Evolutionary conservation across 2,888 invertebrate genomes (phyloP), one percentile per base, ranked within the genome.

Genomic region (Spicauda simplicius): DNA sequence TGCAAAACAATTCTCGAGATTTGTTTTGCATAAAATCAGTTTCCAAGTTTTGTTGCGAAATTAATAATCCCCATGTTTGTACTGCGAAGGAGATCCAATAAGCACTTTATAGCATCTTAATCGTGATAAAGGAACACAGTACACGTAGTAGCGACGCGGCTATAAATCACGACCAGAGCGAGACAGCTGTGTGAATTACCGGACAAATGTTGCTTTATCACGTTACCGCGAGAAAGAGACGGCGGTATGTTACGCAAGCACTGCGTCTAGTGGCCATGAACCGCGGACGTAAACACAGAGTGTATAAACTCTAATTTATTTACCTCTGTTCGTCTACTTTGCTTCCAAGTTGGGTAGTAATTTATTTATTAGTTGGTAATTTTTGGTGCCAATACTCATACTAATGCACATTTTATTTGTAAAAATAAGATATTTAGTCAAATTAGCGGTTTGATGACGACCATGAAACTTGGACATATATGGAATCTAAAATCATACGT

Each of bases 51-150:
- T 25, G n/a, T 48, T 50, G 48, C n/a, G 33, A 53, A 57, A 58
- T 53, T 64, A 10, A 58, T 52, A 53, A 53, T 41, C 16, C 52
- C 52, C 45, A 41, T 59, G 54, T 48, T 60, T 48, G 59, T 19
- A 45, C n/a, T 18, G 41, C 58, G 25, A 66, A 66, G 19, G 33
- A 55, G 66, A 66, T 66, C 16, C 60, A 66, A 66, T 66, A 63
- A 88, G 87, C 82, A 85, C 81, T 86, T 85, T 85, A 87, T 85
- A 80, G 81, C 84, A 77, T 82, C 84, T 84, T 88, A 85, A 88
- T 84, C 81, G 80, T 82, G 84, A 86, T 88, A 86, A 86, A 85
- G 82, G 77, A 76, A 83, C 82, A 81, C 82, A 81, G 80, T 81
- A 84, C 82, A 85, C 87, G 85, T 86, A 87, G 85, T 85, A 79